Conservation (phyloP, 2,797 vertebrate species). For the Lophius americanus region DNA sequence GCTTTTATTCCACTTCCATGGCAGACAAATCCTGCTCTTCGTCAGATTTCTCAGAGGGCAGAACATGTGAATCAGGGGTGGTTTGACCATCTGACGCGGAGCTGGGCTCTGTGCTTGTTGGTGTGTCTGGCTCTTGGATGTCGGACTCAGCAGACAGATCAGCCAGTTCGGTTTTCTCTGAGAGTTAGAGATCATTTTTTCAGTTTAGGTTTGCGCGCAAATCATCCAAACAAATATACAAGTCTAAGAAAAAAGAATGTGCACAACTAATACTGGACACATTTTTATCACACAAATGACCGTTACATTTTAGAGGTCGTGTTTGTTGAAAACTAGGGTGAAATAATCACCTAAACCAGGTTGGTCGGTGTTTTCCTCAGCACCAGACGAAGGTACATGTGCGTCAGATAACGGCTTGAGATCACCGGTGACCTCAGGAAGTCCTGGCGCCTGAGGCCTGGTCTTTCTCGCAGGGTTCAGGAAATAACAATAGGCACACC, state of each 20-base stretch:
- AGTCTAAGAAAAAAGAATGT: background rate
- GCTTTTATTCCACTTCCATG: constrained; percentile 88
- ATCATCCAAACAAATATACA: background rate
- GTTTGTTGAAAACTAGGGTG: constrained; percentile 5
- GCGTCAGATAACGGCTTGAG: constrained; percentile 69
- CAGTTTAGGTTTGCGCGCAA: constrained; percentile 16
- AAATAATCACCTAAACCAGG: constrained; percentile 49
- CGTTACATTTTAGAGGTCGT: background rate
- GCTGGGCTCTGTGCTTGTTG: constrained; percentile 44
- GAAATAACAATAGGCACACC: constrained; percentile 98
- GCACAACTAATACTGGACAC: background rate
- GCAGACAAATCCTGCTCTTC: constrained; percentile 85
- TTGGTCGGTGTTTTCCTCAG: constrained; percentile 62
- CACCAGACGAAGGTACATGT: constrained; percentile 48
- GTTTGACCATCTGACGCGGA: constrained; percentile 58
- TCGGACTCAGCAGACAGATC: constrained; percentile 52
- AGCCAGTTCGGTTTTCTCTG: constrained; percentile 53
- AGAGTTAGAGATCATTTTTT: constrained; percentile 26
- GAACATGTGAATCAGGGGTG: constrained; percentile 61
- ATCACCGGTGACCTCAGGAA: constrained; percentile 87
- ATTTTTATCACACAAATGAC: background rate
- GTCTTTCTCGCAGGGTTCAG: constrained; percentile 97
- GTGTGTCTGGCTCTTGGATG: constrained; percentile 47
- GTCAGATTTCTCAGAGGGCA: constrained; percentile 71
- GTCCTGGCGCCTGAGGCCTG: constrained; percentile 92